Evolutionary conservation across 1,140 invertebrate species (phyloP), one percentile per base, ranked within the genome.

Genomic region (Leucophenga varia): DNA sequence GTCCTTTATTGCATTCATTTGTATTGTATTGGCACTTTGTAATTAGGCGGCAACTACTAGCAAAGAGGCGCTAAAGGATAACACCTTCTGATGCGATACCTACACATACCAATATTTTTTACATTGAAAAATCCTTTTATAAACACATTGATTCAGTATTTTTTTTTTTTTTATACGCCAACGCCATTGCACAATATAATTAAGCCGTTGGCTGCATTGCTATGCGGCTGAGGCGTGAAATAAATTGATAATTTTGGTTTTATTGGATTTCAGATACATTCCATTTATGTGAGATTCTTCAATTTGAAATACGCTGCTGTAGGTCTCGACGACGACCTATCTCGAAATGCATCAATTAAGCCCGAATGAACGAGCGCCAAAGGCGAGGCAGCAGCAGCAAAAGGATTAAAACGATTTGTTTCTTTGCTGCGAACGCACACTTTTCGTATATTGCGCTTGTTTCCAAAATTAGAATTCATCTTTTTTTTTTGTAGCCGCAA

Each of bases 31-130:
- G 39, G 46, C 51, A 35, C 5, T 52, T 54, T 56, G 55, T 61
- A 54, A 49, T 49, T 49, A 61, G 47, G 48, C 21, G 14, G 18
- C 35, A 12, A 61, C 49, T 7, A 7, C 8, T 7, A 7, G 7
- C 8, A 54, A 59, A 69, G 42, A 69, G 69, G 69, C 64, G 69
- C 68, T 72, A 69, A 69, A 72, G 69, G 65, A 72, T 56, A 69
- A 72, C 69, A 72, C 69, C 69, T 64, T 72, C 61, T 69, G 65
- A 58, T n/a, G n/a, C n/a, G n/a, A n/a, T n/a, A n/a, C n/a, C n/a
- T n/a, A 57, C 68, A 70, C 68, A 68, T 64, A 55, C 63, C 63
- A 51, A 34, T 41, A 47, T 32, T 37, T 41, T 8, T 21, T 18
- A 41, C 31, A 39, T 40, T 39, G 36, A 34, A 45, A n/a, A 10